Percentiles rank a stretch among this genome's conserved stretches.
These are phyloP conservation scores for Pantelozetes paolii DNA, from an alignment of 2,888 invertebrate genomes.

Conservation along the genomic window DNA sequence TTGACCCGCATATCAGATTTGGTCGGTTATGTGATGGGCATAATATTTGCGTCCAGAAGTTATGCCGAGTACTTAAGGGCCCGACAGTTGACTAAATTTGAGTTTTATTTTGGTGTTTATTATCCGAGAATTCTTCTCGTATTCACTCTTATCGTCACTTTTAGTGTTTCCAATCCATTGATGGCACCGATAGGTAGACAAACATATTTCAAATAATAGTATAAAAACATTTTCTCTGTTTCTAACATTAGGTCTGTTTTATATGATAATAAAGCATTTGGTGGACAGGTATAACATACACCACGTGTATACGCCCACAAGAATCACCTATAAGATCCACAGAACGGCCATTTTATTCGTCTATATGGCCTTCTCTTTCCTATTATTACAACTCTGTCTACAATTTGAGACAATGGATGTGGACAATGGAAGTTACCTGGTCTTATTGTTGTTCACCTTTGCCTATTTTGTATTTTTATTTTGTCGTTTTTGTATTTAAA, in stretches of 20 bases:
- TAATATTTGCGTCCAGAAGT: conserved; percentile 65
- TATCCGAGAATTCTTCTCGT: conserved; percentile 90
- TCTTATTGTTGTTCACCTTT: too few species aligned
- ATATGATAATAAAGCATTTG: conserved; percentile 80
- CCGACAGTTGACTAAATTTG: conserved; percentile 69
- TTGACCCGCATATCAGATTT: conserved; percentile 86
- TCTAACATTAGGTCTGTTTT: conserved; percentile 72
- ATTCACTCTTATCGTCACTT: conserved; percentile 83
- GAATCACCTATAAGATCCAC: conserved; percentile 76
- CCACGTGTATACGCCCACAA: conserved; percentile 83
- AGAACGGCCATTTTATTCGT: conserved; percentile 73
- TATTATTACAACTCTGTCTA: too few species aligned
- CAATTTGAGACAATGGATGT: too few species aligned
- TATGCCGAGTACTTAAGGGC: conserved; percentile 54
- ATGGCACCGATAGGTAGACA: conserved; percentile 88
- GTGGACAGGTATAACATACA: conserved; percentile 93
- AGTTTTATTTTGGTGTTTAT: conserved; percentile 88
- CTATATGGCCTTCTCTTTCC: too few species aligned
- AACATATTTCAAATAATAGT: too few species aligned
- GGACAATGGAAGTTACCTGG: too few species aligned
- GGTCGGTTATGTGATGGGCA: conserved; percentile 68
- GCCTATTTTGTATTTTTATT: too few species aligned
- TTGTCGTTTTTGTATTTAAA: too few species aligned
- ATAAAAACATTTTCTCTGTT: too few species aligned
- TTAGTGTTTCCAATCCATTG: conserved; percentile 85